phyloP scores from a whole-genome alignment of 2,888 invertebrate species.

The Heliconius charithonia region DNA sequence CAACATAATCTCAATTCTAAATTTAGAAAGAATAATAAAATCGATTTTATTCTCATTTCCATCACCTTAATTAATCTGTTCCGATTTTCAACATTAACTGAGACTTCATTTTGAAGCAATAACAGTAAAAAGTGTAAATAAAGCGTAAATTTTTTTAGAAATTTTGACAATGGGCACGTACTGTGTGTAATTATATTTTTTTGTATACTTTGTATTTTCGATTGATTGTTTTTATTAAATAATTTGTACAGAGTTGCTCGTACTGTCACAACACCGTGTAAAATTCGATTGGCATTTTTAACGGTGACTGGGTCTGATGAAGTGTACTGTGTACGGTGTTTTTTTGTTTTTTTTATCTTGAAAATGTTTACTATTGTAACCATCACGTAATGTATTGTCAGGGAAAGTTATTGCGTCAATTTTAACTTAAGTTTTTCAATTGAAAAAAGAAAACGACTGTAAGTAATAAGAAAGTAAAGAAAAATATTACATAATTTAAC shows the following conservation, averaged over 20 bases:
- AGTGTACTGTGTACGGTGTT: slow-evolving; percentile 52
- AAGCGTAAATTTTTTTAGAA: background rate
- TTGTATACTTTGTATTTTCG: slow-evolving; percentile 19
- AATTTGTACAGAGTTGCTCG: slow-evolving; percentile 51
- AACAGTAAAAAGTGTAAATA: slow-evolving; percentile 12
- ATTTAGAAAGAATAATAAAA: background rate
- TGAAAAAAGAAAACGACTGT: slow-evolving; percentile 20
- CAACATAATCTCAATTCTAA: background rate
- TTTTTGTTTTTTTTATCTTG: slow-evolving; percentile 60
- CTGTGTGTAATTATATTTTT: slow-evolving; percentile 27
- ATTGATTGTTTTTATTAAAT: slow-evolving; percentile 41
- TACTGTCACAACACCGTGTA: slow-evolving; percentile 50
- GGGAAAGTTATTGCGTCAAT: slow-evolving; percentile 74
- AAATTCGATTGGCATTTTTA: slow-evolving; percentile 61
- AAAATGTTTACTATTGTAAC: slow-evolving; percentile 59
- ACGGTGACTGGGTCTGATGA: slow-evolving; percentile 65
- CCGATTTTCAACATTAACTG: background rate
- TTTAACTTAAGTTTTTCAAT: slow-evolving; percentile 31
- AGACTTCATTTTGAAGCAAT: background rate
- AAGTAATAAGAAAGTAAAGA: background rate
- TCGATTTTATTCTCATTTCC: background rate
- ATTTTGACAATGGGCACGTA: slow-evolving; percentile 12
- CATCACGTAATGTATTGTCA: slow-evolving; percentile 75
- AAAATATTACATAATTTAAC: slow-evolving; percentile 15
- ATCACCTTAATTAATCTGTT: background rate